Conservation (phyloP, 1,140 invertebrate genomes). For the Meloidogyne exigua region DNA sequence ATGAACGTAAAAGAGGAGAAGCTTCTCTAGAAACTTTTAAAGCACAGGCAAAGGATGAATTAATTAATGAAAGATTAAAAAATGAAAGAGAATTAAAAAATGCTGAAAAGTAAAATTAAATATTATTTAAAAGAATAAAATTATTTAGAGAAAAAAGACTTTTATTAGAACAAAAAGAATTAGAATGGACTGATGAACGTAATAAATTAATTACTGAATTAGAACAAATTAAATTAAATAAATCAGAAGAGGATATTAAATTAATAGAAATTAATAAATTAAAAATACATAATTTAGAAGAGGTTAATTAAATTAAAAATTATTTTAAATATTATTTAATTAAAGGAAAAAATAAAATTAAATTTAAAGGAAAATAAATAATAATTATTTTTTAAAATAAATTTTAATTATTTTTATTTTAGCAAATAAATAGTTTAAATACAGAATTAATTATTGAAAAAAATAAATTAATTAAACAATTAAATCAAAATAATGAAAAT, state of each 20-base stretch:
- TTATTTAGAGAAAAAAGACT: not conserved
- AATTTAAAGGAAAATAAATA: too few relatives aligned
- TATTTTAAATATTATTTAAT: not conserved
- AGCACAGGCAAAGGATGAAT: not conserved
- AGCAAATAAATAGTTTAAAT: not conserved
- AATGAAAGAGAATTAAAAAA: not conserved
- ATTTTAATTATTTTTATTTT: not conserved
- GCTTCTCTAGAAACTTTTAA: not conserved
- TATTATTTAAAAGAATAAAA: not conserved
- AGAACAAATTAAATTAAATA: not conserved
- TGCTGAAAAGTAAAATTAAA: not conserved
- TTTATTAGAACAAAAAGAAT: not conserved
- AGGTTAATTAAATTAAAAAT: not conserved
- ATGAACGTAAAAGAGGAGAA: too few relatives aligned
- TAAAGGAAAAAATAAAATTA: too few relatives aligned
- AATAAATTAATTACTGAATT: slow-evolving; percentile 6
- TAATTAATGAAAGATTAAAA: not conserved
- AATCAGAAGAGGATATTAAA: not conserved
- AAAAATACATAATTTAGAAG: not conserved
- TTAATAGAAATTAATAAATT: not conserved
- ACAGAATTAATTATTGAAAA: not conserved
- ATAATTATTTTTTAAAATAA: too few relatives aligned
- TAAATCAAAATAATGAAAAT: not conserved
- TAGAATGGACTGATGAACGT: not conserved
- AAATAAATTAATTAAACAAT: not conserved